Base-by-base conservation (phyloP, 2,888 invertebrate genomes). In the Spodoptera littoralis region DNA sequence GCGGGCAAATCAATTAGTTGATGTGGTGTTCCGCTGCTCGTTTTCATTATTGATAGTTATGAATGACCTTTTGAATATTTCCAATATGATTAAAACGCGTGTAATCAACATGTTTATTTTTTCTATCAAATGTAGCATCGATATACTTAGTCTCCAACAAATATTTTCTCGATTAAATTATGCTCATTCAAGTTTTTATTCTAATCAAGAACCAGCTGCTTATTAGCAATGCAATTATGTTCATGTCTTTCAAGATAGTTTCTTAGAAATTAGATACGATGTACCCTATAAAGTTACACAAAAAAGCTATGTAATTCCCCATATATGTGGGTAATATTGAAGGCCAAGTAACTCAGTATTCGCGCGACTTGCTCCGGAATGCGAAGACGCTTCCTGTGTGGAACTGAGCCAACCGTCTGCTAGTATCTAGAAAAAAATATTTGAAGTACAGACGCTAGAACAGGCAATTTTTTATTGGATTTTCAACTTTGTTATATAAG, bases 401-500 rank as follows among this genome's bases (percentile, higher is more conserved):
- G 80, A 80, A 80, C 79, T 30, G 70, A 71, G 80, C 80, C 81
- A 81, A 79, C 52, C 43, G 69, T 65, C 68, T 65, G 66, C 60
- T 51, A 68, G 61, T 60, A 64, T 61, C 57, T 58, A 60, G 51
- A 73, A 76, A 80, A 78, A 78, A 80, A 70, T 68, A 43, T 70
- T 61, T 60, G 47, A 70, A 76, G 60, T 71, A 74, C 60, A 36
- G 36, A 36, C 36, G 36, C 36, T 36, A 36, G 27, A 36, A 6
- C 6, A 0, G 36, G 5, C 8, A 36, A 9, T 36, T 36, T 6
- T 36, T 36, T 36, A 9, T 36, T 9, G 9, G 9, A 36, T 36
- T 36, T 36, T 9, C 36, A 8, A 36, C 36, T 36, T 36, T 36
- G 9, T 36, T 6, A 1, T 2, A 9, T 0, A 9, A 36, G 6